Evolutionary conservation across 2,113 vertebrate species (phyloP).

Genomic region (Scopus umbretta): DNA sequence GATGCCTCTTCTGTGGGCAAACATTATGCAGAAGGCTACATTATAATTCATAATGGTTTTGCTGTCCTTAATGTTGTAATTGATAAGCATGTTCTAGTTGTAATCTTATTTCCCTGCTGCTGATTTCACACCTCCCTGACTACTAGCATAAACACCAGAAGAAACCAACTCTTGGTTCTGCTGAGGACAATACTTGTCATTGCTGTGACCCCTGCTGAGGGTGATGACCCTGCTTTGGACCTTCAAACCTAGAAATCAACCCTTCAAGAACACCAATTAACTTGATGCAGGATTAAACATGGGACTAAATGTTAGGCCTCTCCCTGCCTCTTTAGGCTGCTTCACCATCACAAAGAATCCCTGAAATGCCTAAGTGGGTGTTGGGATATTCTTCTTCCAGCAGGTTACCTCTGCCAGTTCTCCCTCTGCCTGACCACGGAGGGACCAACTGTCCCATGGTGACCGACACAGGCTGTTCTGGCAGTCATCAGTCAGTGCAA

Average conservation of each 20-base stretch:
- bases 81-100: neutral
- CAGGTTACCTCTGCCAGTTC: neutral
- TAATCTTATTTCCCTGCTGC: neutral
- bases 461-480: neutral
- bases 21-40: neutral
- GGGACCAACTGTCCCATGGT: accelerated
- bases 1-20: neutral
- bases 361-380: neutral
- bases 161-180: neutral
- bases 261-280: neutral
- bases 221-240: neutral
- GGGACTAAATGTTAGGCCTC: neutral
- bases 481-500: neutral
- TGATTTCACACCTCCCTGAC: neutral
- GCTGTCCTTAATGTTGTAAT: neutral
- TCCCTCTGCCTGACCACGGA: neutral
- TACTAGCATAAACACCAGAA: neutral
- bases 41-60: neutral
- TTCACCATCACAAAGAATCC: neutral
- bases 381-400: neutral
- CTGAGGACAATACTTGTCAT: neutral
- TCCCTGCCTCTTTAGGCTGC: neutral
- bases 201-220: neutral
- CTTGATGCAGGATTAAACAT: neutral
- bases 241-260: neutral